Evolutionary conservation across 2,888 invertebrate genomes (phyloP).

Genomic region (Calameuta pallipes): DNA sequence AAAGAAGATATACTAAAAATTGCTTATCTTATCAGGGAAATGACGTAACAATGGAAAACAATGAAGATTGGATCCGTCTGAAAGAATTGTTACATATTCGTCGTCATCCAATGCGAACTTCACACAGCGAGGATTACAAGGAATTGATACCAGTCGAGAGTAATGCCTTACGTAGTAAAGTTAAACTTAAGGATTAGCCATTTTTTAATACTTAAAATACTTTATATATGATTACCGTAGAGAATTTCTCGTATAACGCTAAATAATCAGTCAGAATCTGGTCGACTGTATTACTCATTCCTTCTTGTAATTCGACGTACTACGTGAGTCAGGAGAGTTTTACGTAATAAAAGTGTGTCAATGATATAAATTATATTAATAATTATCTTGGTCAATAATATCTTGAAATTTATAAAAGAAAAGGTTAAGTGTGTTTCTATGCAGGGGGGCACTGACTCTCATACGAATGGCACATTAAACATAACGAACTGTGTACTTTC

Average conservation of each 20-base stretch:
- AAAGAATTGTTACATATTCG: constrained; percentile 16
- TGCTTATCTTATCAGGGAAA: constrained; percentile 30
- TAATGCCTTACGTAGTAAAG: not conserved
- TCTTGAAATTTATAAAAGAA: not conserved
- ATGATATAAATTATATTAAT: not conserved
- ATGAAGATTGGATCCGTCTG: constrained; percentile 27
- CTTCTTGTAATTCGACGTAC: not conserved
- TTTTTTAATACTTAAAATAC: not conserved
- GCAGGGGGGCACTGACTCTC: not conserved
- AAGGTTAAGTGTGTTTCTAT: not conserved
- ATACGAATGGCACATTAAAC: not conserved
- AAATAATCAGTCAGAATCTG: not conserved
- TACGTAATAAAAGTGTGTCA: not conserved
- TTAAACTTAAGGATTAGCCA: not conserved
- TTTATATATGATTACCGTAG: not conserved
- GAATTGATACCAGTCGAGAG: not conserved
- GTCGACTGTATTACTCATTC: too few species aligned
- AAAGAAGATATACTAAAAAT: not conserved
- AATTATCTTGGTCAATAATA: not conserved
- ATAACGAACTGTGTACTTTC: not conserved
- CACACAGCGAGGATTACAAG: not conserved
- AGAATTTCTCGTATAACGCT: not conserved
- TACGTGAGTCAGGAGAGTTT: not conserved
- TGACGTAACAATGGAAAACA: constrained; percentile 21
- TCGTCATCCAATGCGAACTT: not conserved